Evolutionary conservation across 2,797 vertebrate genomes (phyloP).

Genomic region (Delichon dasypus): DNA sequence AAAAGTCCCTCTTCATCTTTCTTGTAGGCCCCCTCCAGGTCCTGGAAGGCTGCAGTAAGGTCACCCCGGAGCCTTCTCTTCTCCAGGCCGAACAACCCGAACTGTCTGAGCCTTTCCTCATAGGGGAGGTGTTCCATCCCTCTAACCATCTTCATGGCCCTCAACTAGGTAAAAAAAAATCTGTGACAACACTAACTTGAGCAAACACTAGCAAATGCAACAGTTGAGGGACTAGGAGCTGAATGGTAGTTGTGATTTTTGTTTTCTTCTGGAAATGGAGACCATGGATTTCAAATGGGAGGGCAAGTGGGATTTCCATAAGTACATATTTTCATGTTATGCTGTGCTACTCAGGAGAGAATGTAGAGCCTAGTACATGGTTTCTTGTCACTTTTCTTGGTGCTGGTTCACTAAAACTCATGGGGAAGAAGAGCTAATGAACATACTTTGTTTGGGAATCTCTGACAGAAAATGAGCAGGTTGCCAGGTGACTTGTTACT

Average conservation of each 20-base stretch:
- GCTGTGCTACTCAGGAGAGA: background rate
- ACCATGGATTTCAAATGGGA: background rate
- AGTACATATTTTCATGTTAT: background rate
- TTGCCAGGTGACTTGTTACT: background rate
- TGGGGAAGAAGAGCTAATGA: background rate
- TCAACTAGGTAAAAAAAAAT: background rate
- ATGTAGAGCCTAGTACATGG: background rate
- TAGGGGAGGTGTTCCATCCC: slow-evolving; percentile 4
- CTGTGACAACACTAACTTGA: background rate
- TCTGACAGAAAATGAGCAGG: background rate
- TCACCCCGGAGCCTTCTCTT: slow-evolving; percentile 2
- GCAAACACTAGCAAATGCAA: background rate
- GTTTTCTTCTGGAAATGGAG: background rate
- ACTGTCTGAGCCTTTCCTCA: background rate
- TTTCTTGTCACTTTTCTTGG: background rate
- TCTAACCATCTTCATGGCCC: slow-evolving; percentile 13
- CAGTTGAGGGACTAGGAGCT: background rate
- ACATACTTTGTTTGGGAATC: background rate
- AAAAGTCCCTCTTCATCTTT: background rate
- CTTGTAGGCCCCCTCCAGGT: slow-evolving; percentile 2
- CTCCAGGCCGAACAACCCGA: background rate
- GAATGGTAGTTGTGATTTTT: background rate
- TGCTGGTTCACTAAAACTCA: background rate
- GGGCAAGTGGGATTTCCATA: background rate
- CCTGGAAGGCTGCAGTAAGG: slow-evolving; percentile 9